phyloP scores from a whole-genome alignment of 2,797 vertebrate species.

The Limosa lapponica region DNA sequence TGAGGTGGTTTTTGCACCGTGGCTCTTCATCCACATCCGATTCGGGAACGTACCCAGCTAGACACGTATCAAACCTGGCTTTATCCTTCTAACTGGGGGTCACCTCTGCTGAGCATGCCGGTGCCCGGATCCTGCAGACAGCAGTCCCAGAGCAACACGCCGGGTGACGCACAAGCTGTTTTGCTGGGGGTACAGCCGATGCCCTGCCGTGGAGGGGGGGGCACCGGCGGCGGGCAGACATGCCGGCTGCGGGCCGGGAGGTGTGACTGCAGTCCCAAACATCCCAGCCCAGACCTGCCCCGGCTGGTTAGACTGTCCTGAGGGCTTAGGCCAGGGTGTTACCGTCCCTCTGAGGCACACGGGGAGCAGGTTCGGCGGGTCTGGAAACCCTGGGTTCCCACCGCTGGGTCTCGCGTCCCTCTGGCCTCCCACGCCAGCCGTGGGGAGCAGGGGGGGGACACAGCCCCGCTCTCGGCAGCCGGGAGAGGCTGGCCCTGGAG shows the following conservation, averaged over 20 bases:
- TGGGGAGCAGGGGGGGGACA: background rate
- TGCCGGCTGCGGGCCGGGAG: background rate
- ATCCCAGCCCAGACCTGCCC: background rate
- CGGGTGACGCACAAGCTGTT: accelerated
- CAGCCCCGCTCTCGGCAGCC: background rate
- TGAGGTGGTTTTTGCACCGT: background rate
- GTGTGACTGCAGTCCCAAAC: background rate
- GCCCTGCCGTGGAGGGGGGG: accelerated
- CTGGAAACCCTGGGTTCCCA: constrained; percentile 26
- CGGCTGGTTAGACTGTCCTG: constrained; percentile 11
- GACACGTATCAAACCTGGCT: background rate
- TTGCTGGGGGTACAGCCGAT: accelerated
- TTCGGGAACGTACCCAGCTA: background rate
- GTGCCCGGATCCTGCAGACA: background rate
- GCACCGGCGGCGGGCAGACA: accelerated
- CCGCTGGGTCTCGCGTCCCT: background rate
- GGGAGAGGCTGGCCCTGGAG: accelerated
- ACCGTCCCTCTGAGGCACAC: background rate
- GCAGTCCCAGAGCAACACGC: background rate
- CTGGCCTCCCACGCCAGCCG: background rate
- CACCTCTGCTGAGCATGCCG: background rate
- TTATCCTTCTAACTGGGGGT: background rate
- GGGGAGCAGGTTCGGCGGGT: constrained; percentile 23
- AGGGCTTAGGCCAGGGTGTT: constrained; percentile 60
- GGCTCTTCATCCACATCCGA: background rate